Evolutionary conservation across 2,113 vertebrate species (phyloP), one percentile per base, ranked within the genome.

Genomic region (Petaurus breviceps): DNA sequence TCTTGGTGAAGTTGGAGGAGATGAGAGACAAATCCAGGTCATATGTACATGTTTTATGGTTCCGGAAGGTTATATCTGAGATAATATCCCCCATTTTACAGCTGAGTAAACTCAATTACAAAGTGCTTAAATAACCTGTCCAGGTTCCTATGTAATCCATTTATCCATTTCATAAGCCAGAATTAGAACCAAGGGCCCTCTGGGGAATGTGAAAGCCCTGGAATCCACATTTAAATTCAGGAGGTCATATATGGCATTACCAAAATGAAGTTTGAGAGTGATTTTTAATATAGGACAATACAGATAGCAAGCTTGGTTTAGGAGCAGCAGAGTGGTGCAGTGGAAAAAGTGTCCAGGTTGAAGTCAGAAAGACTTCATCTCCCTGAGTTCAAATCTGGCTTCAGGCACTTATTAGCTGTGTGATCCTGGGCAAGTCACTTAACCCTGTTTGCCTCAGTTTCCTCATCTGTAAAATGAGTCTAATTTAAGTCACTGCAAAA

Each of bases 201-300:
- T 92, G 61, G 96, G n/a, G 46, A 52, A 93, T 92, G 52, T 52
- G 92, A 97, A 51, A 93, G 47, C 92, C 28, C 25, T 94, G 54
- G 68, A 95, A 28, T 92, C 90, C 92, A 51, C n/a, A 94, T 96
- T 94, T 84, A 89, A 94, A 97, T 93, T 92, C 93, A 91, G 68
- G 95, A 96, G 94, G 68, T n/a, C 7, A 84, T 84, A 22, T 3
- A 14, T 43, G 52, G 89, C 90, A 94, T 24, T 92, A 92, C 96
- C 94, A 97, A 98, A 97, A 94, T 68, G 51, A 97, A 92, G 95
- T 91, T 47, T 95, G 94, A 97, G 96, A 97, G 37, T 22, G 89
- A 51, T 91, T 84, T 91, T 96, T 96, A 90, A 95, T 43, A 95
- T 95, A 50, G 37, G 46, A 95, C 95, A 93, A 93, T 92, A 50